Base-by-base conservation (phyloP, 2,888 invertebrate genomes). In the Meiosimyza decipiens region DNA sequence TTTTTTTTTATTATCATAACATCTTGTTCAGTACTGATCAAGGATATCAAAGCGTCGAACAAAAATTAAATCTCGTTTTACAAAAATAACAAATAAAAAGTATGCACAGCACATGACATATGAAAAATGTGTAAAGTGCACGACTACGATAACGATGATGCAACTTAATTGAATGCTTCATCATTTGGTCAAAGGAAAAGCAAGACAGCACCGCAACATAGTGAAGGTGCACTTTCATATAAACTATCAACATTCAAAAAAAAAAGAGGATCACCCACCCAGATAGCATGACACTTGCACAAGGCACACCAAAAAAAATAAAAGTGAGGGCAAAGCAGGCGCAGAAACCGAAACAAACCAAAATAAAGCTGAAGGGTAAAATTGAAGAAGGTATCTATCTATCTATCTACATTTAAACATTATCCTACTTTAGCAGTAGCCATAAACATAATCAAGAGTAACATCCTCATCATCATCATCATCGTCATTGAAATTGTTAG, bases 101-200 rank as follows among this genome's bases (percentile, higher is more conserved):
- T 13, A 59, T 40, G 33, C 28, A 40, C 62, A 63, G 18, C 40
- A 67, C 40, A 67, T 79, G 83, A 84, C 83, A 84, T 83, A 83
- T 83, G 83, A 82, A 83, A 83, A 83, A 83, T 84, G 83, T 84
- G 84, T 84, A 83, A 84, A 84, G 49, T 28, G 83, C 84, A 83
- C 84, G 83, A 12, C 28, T 54, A 75, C 62, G 12, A 22, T 16
- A 28, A 18, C n/a, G 12, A 50, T 33, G 55, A n/a, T 62, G 72
- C 28, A 57, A 55, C 62, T 55, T 72, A 72, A 72, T 72, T 72
- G 51, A 72, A 72, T 72, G 60, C 67, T 67, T 28, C 71, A 40
- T 71, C 51, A 57, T 28, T 60, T 49, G 63, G 49, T 12, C 18
- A 18, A 54, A 28, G 16, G 13, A 28, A 55, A n/a, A 15, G 40